Conservation (phyloP, 2,797 vertebrate genomes). For the Falco concolor region DNA sequence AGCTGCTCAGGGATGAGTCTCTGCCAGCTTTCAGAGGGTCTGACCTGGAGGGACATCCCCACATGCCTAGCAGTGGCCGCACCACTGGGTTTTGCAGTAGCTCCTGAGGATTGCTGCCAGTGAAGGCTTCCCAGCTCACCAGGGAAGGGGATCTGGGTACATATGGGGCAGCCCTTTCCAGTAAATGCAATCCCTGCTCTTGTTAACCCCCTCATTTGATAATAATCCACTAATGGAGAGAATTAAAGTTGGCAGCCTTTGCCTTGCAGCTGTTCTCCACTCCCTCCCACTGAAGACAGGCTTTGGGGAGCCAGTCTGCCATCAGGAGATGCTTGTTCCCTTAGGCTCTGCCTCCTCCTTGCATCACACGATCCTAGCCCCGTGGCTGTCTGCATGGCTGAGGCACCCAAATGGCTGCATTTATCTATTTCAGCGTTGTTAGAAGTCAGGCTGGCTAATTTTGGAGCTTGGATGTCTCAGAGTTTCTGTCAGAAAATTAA, state of each 20-base stretch:
- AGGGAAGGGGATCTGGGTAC: neutral
- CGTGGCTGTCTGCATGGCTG: neutral
- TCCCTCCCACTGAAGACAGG: neutral
- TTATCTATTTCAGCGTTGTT: neutral
- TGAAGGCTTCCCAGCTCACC: neutral
- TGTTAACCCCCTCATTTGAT: neutral
- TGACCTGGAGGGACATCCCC: neutral
- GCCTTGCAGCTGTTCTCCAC: conserved; percentile 27
- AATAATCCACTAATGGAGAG: conserved; percentile 38
- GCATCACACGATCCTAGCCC: neutral
- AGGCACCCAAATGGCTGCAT: neutral
- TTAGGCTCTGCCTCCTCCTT: neutral
- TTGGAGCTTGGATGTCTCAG: neutral
- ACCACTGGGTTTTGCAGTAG: neutral
- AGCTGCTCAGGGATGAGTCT: neutral
- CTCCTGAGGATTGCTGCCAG: neutral
- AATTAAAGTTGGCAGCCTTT: conserved; percentile 36
- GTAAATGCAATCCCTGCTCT: neutral
- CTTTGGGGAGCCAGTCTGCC: neutral
- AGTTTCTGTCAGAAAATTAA: conserved; percentile 50
- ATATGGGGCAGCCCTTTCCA: neutral
- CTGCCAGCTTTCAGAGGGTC: neutral
- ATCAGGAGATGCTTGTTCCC: neutral
- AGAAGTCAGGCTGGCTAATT: neutral
- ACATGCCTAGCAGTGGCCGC: rapidly evolving